Base-by-base conservation (phyloP, 23 tunicate genomes). In the Trididemnum clinides region DNA sequence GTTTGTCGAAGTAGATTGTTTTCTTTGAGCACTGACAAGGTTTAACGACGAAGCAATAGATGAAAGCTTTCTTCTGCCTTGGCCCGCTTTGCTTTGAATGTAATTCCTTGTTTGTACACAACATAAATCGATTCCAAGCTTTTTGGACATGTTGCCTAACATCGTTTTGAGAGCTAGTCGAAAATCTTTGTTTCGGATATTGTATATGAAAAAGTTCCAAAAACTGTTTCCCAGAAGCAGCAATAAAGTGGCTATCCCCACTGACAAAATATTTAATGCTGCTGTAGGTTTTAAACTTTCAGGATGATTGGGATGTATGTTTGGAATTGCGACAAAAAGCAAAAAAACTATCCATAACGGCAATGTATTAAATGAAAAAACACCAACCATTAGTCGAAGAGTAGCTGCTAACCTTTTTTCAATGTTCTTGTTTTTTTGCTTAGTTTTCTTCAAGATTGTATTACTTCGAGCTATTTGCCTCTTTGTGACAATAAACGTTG, bases 161-260 rank as follows among this genome's bases (percentile, higher is more conserved):
- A 29, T 70, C 15, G 28, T 6, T 70, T 70, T 70, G 21, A 70
- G 15, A 70, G 38, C 38, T 7, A 27, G 28, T 70, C 76, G 76
- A 49, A 90, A 90, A 1, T 90, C 89, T 33, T 57, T 34, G 50
- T 84, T 83, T 29, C 96, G 74, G 19, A 77, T 26, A 58, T 82
- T 86, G 87, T 91, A 91, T 6, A 91, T 91, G 71, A 91, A 57
- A 35, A 72, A 91, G 69, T 91, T 91, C 87, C 96, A 91, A 28
- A 91, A 71, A 34, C 96, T 91, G 83, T 91, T 91, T 0, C 81
- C 54, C 37, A 70, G 33, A 0, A 91, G 59, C 33, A 91, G 82
- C 0, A 86, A 34, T 23, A 35, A 74, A 22, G 84, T 39, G 7
- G 86, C 87, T 5, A 70, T 35, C 37, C 86, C 85, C 1, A 74